Evolutionary conservation across 2,113 vertebrate species (phyloP), one percentile per base, ranked within the genome.

Genomic region (Tachysurus fulvidraco): DNA sequence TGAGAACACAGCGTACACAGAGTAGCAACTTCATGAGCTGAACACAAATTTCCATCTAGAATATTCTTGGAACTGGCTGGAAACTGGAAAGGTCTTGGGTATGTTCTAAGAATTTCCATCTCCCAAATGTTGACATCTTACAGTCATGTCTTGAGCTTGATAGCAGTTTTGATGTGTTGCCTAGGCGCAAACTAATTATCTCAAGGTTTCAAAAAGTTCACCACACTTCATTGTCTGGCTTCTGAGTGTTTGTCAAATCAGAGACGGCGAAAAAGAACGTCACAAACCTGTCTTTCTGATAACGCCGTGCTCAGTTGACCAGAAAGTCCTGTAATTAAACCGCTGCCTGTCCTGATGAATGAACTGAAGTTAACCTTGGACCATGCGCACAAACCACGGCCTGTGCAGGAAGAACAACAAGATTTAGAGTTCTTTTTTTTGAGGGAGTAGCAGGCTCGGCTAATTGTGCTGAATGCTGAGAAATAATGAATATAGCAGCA

Each of bases 241-340:
- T 84, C 23, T 30, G 78, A 67, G 81, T 85, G 77, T 73, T 52
- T 81, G 76, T 85, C 62, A 57, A 46, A 65, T 28, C 83, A 12
- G 28, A 76, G n/a, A 44, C n/a, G 44, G 59, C 55, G 52, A 52
- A 86, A 86, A 64, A 71, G 57, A 59, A 64, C 69, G 81, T 81
- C 62, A 60, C 64, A 17, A 17, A 57, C 52, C 79, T 85, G 87
- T 91, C 88, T 76, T 67, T 86, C 80, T 80, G 83, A 87, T 44
- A 55, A 76, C 84, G 87, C 83, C 30, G 57, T 88, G 88, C 87
- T 90, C 92, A 92, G 90, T 86, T 90, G 88, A 92, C 92, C 88
- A 88, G 88, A 89, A 90, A 82, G 86, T 84, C 85, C 90, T 89
- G 85, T 91, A 92, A 93, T 93, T 92, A 92, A 92, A 93, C 41